Conservation (phyloP, 2,888 invertebrate genomes). For the Ophonus ardosiacus region DNA sequence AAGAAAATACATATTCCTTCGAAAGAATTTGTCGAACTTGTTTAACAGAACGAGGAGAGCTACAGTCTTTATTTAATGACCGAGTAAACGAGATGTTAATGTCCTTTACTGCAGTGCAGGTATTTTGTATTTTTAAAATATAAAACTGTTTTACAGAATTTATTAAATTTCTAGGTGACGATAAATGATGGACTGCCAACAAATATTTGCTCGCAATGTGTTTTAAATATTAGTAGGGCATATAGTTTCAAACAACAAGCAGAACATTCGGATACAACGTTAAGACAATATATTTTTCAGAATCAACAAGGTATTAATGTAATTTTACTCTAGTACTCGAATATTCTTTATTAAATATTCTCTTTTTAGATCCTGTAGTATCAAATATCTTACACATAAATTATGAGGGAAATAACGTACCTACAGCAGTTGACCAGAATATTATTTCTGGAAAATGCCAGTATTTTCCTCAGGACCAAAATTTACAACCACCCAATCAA, state of each 20-base stretch:
- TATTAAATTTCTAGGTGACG: conserved; percentile 62
- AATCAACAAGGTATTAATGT: conserved; percentile 13
- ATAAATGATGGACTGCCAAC: conserved; percentile 66
- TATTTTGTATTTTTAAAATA: conserved; percentile 60
- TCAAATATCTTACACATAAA: conserved; percentile 47
- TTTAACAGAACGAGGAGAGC: conserved; percentile 68
- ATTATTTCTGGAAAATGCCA: not conserved
- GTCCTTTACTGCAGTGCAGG: conserved; percentile 69
- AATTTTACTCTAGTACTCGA: not conserved
- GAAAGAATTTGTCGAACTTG: conserved; percentile 70
- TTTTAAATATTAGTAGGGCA: conserved; percentile 65
- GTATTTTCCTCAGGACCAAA: not conserved
- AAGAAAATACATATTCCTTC: conserved; percentile 58
- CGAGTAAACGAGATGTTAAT: conserved; percentile 71
- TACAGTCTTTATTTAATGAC: conserved; percentile 70
- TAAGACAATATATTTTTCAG: conserved; percentile 65
- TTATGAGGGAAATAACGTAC: conserved; percentile 22
- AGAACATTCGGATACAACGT: conserved; percentile 65
- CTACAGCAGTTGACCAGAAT: not conserved
- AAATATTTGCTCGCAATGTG: conserved; percentile 66
- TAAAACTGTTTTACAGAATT: not conserved
- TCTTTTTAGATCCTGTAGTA: conserved; percentile 5
- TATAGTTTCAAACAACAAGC: conserved; percentile 67
- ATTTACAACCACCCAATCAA: not conserved
- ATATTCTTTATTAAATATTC: conserved; percentile 1